Evolutionary conservation across 2,888 invertebrate genomes (phyloP).

Genomic region (Cepaea hortensis): DNA sequence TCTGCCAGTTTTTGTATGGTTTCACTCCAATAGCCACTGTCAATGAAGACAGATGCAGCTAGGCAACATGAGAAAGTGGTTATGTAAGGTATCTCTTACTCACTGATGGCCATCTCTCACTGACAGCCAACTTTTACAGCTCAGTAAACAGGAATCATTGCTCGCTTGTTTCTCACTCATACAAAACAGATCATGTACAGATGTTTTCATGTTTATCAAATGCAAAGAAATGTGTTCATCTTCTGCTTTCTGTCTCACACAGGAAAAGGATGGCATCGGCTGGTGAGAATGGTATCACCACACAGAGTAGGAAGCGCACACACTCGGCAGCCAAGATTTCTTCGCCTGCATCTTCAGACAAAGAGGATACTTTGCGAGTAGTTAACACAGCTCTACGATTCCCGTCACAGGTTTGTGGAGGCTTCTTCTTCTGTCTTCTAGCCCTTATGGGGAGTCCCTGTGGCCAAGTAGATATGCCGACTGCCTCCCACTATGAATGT

Average conservation of each 20-base stretch:
- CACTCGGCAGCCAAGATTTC: background rate
- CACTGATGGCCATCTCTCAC: too few species aligned
- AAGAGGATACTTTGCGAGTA: background rate
- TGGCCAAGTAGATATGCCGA: background rate
- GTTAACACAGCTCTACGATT: background rate
- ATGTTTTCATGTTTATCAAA: background rate
- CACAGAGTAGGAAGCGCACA: constrained; percentile 23
- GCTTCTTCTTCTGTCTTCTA: background rate
- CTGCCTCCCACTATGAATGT: too few species aligned
- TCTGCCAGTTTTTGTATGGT: too few species aligned
- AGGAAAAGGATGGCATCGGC: constrained; percentile 35
- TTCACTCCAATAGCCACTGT: too few species aligned
- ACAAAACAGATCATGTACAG: too few species aligned
- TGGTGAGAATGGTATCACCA: constrained; percentile 22
- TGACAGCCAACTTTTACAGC: too few species aligned
- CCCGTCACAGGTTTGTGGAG: constrained; percentile 14
- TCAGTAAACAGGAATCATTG: too few species aligned
- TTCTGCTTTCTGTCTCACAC: background rate
- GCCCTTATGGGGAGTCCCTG: background rate
- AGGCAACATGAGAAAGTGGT: too few species aligned
- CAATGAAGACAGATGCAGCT: too few species aligned
- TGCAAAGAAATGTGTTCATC: background rate
- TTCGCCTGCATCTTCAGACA: background rate
- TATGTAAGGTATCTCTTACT: too few species aligned
- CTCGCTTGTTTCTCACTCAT: background rate